Percentiles rank a stretch among this genome's conserved stretches.
Evolutionary conservation across 1,140 invertebrate genomes (phyloP).

Genomic region (Lucilia sericata): DNA sequence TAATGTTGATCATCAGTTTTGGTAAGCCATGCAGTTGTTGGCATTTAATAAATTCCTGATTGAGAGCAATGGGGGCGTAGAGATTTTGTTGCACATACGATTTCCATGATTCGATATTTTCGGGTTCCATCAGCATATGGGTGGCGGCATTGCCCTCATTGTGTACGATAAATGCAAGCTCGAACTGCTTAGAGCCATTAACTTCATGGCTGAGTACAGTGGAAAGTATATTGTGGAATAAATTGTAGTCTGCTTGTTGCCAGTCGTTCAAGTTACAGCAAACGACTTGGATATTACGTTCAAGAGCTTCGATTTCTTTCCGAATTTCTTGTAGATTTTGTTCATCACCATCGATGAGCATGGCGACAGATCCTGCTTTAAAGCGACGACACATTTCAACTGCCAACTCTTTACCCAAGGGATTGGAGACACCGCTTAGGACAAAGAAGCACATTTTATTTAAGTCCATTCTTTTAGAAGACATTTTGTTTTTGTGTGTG

Average conservation of each 20-base stretch:
- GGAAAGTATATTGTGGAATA: slow-evolving; percentile 45
- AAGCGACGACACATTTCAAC: slow-evolving; percentile 74
- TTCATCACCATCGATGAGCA: slow-evolving; percentile 81
- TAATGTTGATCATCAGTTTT: slow-evolving; percentile 84
- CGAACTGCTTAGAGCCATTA: slow-evolving; percentile 68
- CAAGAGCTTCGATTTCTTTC: slow-evolving; percentile 50
- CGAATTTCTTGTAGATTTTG: slow-evolving; percentile 69
- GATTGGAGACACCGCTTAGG: slow-evolving; percentile 59
- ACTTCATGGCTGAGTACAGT: slow-evolving; percentile 50
- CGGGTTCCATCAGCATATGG: slow-evolving; percentile 71
- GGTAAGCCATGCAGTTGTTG: slow-evolving; percentile 65
- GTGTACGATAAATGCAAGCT: slow-evolving; percentile 82
- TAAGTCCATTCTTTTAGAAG: slow-evolving; percentile 62
- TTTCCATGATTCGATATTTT: slow-evolving; percentile 72
- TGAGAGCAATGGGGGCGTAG: slow-evolving; percentile 82
- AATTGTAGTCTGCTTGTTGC: slow-evolving; percentile 49
- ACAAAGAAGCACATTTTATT: slow-evolving; percentile 59
- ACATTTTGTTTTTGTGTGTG: slow-evolving; percentile 50
- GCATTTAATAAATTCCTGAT: slow-evolving; percentile 77
- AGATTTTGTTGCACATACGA: slow-evolving; percentile 85
- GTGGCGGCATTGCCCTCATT: slow-evolving; percentile 89
- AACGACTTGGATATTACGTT: slow-evolving; percentile 47
- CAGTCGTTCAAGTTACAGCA: slow-evolving; percentile 46
- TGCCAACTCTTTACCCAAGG: slow-evolving; percentile 77
- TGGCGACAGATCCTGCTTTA: slow-evolving; percentile 74